A percentile compares a stretch with the other conserved stretches of the same genome.
Evolutionary conservation across 2,888 invertebrate genomes (phyloP).

Genomic region (Meliscaeva auricollis): DNA sequence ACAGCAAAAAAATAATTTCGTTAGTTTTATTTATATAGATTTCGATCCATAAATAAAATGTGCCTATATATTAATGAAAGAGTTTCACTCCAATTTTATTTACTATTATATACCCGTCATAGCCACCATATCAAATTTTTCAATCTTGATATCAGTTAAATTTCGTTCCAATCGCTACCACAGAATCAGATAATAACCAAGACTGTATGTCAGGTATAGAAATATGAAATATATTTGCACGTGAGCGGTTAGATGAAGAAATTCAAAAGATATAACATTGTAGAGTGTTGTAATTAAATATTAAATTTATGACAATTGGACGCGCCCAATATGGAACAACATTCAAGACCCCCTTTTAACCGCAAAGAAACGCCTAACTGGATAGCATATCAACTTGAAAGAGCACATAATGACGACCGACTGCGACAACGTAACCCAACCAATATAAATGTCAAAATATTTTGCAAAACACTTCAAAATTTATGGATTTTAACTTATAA

Average conservation of each 20-base stretch:
- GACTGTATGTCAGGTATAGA: slow-evolving; percentile 15
- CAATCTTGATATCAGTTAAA: background rate
- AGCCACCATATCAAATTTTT: background rate
- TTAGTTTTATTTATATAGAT: background rate
- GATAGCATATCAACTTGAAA: background rate
- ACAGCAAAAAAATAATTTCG: background rate
- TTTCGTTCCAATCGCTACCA: too few relatives aligned
- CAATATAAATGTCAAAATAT: slow-evolving; percentile 18
- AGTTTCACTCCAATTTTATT: background rate
- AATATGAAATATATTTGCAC: background rate
- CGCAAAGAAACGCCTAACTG: too few relatives aligned
- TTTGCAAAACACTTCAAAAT: slow-evolving; percentile 10
- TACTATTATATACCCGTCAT: too few relatives aligned
- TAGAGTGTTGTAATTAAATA: slow-evolving; percentile 30
- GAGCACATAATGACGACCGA: background rate
- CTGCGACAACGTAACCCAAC: too few relatives aligned
- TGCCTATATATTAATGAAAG: slow-evolving; percentile 20
- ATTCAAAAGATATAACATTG: slow-evolving; percentile 1
- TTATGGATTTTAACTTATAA: background rate
- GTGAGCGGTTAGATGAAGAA: slow-evolving; percentile 3
- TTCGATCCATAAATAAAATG: background rate
- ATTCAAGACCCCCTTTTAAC: background rate
- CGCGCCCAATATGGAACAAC: slow-evolving; percentile 2
- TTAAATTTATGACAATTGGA: slow-evolving; percentile 26
- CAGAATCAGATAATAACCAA: slow-evolving; percentile 25